phyloP scores from a whole-genome alignment of 1,140 invertebrate species.

The Xylocopa sonorina region DNA sequence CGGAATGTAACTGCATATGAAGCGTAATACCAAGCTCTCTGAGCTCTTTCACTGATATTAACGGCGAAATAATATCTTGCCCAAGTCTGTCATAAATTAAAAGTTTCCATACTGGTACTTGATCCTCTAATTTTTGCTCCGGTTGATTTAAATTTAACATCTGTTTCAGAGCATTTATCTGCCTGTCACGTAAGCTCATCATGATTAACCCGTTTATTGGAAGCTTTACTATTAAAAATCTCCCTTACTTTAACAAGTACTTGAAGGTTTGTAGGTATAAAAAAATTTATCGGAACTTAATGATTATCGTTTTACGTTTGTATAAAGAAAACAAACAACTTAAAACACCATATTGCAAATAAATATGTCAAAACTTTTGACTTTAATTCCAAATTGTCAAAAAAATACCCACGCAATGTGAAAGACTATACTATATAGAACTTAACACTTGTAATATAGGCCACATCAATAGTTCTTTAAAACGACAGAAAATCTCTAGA shows the following conservation, averaged over 20 bases:
- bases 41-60: constrained; percentile 97
- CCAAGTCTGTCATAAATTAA: constrained; percentile 97
- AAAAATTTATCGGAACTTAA: not conserved
- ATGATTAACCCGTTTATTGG: constrained; percentile 75
- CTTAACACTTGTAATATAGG: constrained; percentile 24
- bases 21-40: constrained; percentile 98
- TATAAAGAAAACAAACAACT: constrained; percentile 8
- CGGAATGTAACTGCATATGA: constrained; percentile 97
- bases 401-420: constrained; percentile 42
- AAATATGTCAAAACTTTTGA: constrained; percentile 45
- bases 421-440: constrained; percentile 1
- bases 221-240: not conserved
- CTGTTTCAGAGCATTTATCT: constrained; percentile 93
- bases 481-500: constrained; percentile 31
- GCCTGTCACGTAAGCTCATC: constrained; percentile 87
- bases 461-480: constrained; percentile 28
- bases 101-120: constrained; percentile 97
- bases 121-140: constrained; percentile 87
- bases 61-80: constrained; percentile 98
- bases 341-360: constrained; percentile 15
- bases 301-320: not conserved
- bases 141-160: constrained; percentile 96
- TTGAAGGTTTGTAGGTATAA: not conserved
- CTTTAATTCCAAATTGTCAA: constrained; percentile 35
- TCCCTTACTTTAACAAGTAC: not conserved